Evolutionary conservation across 2,797 vertebrate genomes (phyloP).

Genomic region (Phoebastria nigripes): DNA sequence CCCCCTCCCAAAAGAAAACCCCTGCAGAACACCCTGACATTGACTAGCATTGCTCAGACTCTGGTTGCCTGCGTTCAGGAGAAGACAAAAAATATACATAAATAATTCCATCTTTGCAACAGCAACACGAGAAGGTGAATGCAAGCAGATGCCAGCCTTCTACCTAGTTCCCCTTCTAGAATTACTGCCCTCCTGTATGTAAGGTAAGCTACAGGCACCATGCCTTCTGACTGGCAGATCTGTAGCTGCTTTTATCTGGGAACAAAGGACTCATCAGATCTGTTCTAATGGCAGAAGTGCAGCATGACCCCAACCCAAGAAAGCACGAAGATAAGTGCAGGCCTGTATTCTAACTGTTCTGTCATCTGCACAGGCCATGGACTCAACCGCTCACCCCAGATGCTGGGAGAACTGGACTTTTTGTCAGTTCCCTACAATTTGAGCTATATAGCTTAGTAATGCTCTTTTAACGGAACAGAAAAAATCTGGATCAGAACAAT

Average conservation of each 20-base stretch:
- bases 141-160: neutral
- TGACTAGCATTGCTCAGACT: neutral
- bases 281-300: neutral
- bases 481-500: neutral
- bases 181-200: neutral
- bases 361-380: neutral
- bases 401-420: neutral
- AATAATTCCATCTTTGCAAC: neutral
- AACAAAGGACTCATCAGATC: neutral
- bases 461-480: neutral
- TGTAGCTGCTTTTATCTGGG: neutral
- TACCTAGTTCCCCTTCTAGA: neutral
- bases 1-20: neutral
- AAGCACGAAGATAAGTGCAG: neutral
- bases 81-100: neutral
- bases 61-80: neutral
- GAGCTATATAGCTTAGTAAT: neutral
- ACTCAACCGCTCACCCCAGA: neutral
- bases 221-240: neutral
- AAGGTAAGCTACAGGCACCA: neutral
- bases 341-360: neutral
- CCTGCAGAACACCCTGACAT: neutral
- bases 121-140: neutral
- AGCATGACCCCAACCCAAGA: neutral
- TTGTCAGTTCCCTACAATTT: neutral